Evolutionary conservation across 2,888 invertebrate species (phyloP), one percentile per base, ranked within the genome.

Genomic region (Rambutsinella grinnellia): DNA sequence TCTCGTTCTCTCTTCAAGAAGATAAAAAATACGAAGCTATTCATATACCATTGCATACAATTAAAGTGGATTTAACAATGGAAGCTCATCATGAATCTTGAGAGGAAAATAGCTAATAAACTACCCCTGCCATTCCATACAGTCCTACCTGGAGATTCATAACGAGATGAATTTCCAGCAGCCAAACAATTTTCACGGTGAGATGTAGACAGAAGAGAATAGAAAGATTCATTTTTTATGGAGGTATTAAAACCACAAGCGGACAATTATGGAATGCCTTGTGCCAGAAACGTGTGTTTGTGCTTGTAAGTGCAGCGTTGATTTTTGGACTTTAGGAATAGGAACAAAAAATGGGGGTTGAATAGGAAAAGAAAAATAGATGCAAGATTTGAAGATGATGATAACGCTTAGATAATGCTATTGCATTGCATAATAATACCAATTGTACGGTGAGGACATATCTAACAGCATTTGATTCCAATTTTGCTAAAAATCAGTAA

Each of bases 201-300:
- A 27, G 27, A 15, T 21, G 19, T 56, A 62, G 70, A 72, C 27
- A 72, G 57, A 74, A 61, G 67, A 58, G 66, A 58, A 61, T 54
- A 56, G 49, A 58, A 53, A 2, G 15, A 56, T 56, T 56, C 26
- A 13, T 58, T 58, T 54, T 56, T 56, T 56, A 58, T 65, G 58
- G 36, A 36, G 49, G 49, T 49, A 49, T 49, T 49, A 49, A 49
- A 49, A 49, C 49, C 49, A 49, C 49, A 49, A 36, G 63, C 63
- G 57, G 60, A 26, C 15, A 56, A 21, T 13, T 28, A 36, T 21
- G 60, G 46, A 24, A 60, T 65, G 66, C 66, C 61, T 74, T 74
- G 66, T 74, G 74, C 74, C 74, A 66, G 24, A 66, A 47, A 66
- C 74, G 74, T 66, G 71, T 63, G 53, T 53, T 13, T 36, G 36